These are phyloP conservation scores for Entelurus aequoreus DNA, from an alignment of 2,113 vertebrate genomes.

Conservation along the genomic window DNA sequence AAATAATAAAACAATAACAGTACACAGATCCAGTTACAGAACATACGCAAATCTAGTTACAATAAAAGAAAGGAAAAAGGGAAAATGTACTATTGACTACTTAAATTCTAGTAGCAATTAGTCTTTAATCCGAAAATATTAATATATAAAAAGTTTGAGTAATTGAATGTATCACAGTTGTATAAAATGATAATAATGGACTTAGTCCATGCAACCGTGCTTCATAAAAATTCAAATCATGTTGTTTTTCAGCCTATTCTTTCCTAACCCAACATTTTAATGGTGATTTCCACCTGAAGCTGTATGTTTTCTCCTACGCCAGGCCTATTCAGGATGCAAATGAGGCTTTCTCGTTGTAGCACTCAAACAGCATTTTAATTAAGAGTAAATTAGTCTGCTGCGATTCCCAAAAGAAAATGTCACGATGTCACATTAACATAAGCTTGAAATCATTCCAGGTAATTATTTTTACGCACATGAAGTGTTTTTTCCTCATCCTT, in stretches of 20 bases:
- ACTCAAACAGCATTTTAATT: slow-evolving; percentile 13
- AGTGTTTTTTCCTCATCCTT: not conserved
- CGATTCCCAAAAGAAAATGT: not conserved
- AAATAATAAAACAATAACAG: too few species aligned
- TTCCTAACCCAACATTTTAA: slow-evolving; percentile 21
- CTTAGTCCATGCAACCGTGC: not conserved
- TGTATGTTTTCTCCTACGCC: slow-evolving; percentile 9
- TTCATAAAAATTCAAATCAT: not conserved
- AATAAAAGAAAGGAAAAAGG: too few species aligned
- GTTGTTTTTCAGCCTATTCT: slow-evolving; percentile 5
- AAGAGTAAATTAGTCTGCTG: slow-evolving; percentile 1
- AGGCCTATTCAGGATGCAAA: not conserved
- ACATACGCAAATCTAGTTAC: too few species aligned
- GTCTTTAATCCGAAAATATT: too few species aligned
- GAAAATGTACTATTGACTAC: too few species aligned
- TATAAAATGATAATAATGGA: not conserved
- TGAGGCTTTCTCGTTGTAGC: not conserved
- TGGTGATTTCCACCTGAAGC: not conserved
- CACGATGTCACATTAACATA: not conserved
- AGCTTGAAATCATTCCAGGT: slow-evolving; percentile 2
- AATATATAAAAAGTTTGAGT: too few species aligned
- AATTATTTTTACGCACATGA: slow-evolving; percentile 4
- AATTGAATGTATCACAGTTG: too few species aligned
- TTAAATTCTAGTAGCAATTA: too few species aligned
- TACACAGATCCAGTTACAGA: too few species aligned